Evolutionary conservation across 2,113 vertebrate species (phyloP), one percentile per base, ranked within the genome.

Genomic region (Pygoscelis antarcticus): DNA sequence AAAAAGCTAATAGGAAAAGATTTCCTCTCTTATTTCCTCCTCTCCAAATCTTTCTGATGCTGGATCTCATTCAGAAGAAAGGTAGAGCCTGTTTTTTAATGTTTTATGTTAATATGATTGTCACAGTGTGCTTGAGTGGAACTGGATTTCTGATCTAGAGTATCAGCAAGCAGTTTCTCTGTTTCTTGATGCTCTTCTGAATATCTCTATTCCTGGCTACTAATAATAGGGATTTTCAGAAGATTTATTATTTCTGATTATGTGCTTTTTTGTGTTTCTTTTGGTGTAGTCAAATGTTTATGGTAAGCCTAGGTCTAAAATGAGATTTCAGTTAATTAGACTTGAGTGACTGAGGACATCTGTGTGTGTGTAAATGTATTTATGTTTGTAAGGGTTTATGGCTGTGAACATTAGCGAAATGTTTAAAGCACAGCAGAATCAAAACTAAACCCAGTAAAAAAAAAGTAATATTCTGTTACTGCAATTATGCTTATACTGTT

Each of bases 21-120:
- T 87, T 94, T 84, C 87, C 93, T 95, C 89, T 96, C 80, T 96
- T 84, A 84, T 84, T 93, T 93, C 87, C 83, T 96, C 83, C 91
- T 95, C 80, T 96, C 89, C 94, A 94, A 60, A 68, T 89, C 74
- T 95, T 84, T 96, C 60, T 91, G 94, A 65, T 92, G 94, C 83
- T 94, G 93, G 94, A 94, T 89, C 83, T 94, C 89, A 38, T 84
- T 87, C 91, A 94, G 94, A 90, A 94, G 87, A 91, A 93, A 90
- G 93, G 93, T 55, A 94, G 91, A 96, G 83, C 87, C 81, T 94
- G 87, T 30, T 84, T 96, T 95, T 89, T 84, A 21, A 74, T 93
- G 83, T 66, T 92, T 66, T 34, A 21, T 89, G 61, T 91, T 54
- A 30, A 26, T 74, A 40, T 51, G 55, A 30, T 30, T 92, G 96